Percentiles rank a stretch among this genome's conserved stretches.
These are phyloP conservation scores for Protonemura montana DNA, from an alignment of 2,888 invertebrate species.

Conservation along the genomic window DNA sequence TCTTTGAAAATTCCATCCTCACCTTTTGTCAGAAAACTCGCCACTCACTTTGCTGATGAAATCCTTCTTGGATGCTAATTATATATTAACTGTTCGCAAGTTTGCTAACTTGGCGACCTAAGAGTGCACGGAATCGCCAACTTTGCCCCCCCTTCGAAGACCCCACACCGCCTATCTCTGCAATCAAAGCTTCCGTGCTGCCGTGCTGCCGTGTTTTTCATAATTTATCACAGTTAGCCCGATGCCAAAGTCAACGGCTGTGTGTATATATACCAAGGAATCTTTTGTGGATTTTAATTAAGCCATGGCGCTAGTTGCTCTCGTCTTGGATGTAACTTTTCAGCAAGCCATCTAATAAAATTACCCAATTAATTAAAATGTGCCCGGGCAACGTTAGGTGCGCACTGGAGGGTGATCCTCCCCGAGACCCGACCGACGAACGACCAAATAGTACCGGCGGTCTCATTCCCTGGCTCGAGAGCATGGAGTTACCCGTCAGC, in stretches of 20 bases:
- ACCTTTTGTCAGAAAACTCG: neutral
- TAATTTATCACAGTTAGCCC: neutral
- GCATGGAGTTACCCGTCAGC: neutral
- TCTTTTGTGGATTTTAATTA: neutral
- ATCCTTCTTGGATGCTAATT: neutral
- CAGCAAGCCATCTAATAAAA: neutral
- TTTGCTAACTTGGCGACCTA: neutral
- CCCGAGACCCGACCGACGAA: neutral
- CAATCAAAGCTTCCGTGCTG: neutral
- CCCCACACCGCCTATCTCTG: too few relatives aligned
- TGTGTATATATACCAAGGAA: neutral
- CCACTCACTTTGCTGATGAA: neutral
- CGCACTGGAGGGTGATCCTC: neutral
- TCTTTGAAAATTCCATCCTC: neutral
- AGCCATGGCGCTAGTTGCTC: neutral
- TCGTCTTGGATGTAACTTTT: constrained; percentile 5
- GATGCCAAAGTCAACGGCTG: neutral
- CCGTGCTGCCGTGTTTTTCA: neutral
- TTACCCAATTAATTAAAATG: neutral
- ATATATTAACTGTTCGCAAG: too few relatives aligned
- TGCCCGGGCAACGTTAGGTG: neutral
- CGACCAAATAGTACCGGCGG: neutral
- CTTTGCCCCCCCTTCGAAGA: too few relatives aligned
- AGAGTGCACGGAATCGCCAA: neutral
- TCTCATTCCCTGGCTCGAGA: neutral